A percentile compares a stretch with the other conserved stretches of the same genome.
phyloP scores from a whole-genome alignment of 1,140 invertebrate species.

The Magallana gigas region DNA sequence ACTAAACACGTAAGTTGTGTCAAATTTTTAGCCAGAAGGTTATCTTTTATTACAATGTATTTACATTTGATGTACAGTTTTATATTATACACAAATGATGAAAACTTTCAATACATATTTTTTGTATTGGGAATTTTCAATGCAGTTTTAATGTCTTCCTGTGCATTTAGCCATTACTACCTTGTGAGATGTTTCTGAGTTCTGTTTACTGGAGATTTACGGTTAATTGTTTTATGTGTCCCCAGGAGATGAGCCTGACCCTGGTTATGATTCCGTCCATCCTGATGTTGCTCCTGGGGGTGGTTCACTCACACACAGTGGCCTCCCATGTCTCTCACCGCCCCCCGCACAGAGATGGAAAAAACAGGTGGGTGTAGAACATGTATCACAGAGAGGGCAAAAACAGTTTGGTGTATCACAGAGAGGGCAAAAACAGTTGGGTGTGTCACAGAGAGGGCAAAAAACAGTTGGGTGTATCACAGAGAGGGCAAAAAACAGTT shows the following conservation, averaged over 20 bases:
- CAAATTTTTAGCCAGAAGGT: too few relatives aligned
- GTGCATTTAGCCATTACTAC: too few relatives aligned
- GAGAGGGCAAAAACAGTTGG: constrained; percentile 2
- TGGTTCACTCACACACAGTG: constrained; percentile 94
- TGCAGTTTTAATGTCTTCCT: too few relatives aligned
- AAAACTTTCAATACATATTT: too few relatives aligned
- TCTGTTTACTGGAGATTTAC: neutral
- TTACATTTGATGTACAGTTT: too few relatives aligned
- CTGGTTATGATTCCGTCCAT: constrained; percentile 73
- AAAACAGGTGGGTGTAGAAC: constrained; percentile 61
- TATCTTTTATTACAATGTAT: too few relatives aligned
- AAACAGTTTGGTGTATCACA: neutral
- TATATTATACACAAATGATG: too few relatives aligned
- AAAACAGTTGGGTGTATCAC: neutral
- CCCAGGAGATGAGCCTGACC: constrained; percentile 70
- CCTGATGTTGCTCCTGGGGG: constrained; percentile 82
- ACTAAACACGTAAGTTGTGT: too few relatives aligned
- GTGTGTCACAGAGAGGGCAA: neutral
- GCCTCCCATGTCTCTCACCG: constrained; percentile 75
- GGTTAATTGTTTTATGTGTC: constrained; percentile 78
- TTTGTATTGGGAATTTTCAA: too few relatives aligned
- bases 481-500: too few relatives aligned
- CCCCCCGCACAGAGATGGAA: constrained; percentile 64
- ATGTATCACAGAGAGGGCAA: constrained; percentile 63
- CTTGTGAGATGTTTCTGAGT: too few relatives aligned